Base-by-base conservation (phyloP, 2,797 vertebrate species). In the Chiloscyllium punctatum region DNA sequence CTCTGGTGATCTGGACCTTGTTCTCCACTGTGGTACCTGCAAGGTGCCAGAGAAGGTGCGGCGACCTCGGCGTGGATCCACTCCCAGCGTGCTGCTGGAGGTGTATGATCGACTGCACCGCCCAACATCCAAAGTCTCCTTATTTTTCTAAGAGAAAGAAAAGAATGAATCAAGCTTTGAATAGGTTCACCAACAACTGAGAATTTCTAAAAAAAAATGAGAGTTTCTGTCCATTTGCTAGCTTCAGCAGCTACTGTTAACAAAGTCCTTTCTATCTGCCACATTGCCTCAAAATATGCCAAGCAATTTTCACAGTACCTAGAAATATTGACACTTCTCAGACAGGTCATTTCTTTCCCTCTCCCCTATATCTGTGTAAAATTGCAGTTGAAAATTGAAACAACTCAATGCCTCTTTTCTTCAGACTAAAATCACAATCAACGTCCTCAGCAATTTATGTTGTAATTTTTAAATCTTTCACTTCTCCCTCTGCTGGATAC, bases 1-100 rank as follows among this genome's bases (percentile, higher is more conserved):
- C 96, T 98, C 98, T 0, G 98, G 98, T 0, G 98, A 98, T 18
- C 98, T 97, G 0, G 98, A 97, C 69, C 98, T 97, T 79, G 97
- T 97, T 84, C 98, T 98, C 98, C 98, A 97, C 96, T 97, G 97
- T 79, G 98, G 96, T 1, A 98, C 98, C 98, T 98, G 98, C 86
- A 98, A 97, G 96, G 98, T 98, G 0, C 98, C 98, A 0, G 98
- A 98, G 95, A 98, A 98, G 95, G 98, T 97, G 94, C 97, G 97
- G 95, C 98, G 97, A 42, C 97, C 97, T 94, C 97, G 97, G 62
- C 97, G 97, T 51, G 98, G 97, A 96, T 98, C 98, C 0, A 97
- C 97, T 92, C 98, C 98, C 96, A 98, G 96, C 30, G 98, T 98
- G 95, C 97, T 97, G 95, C 97, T 97, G 0, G 98, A 98, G 0